Conservation (phyloP, 1,140 invertebrate species). For the Scaptomyza graminum region DNA sequence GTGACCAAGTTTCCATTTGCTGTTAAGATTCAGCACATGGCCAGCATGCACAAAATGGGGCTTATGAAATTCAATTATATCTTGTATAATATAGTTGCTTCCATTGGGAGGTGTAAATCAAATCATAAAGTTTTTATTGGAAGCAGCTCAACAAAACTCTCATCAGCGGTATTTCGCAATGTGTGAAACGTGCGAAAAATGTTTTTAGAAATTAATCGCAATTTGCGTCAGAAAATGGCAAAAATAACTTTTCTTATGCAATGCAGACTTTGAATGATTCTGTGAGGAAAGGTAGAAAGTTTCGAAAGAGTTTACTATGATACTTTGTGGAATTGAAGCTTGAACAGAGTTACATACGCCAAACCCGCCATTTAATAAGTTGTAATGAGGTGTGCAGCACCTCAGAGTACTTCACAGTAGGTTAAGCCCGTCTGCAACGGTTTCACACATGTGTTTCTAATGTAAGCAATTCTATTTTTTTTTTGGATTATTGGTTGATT, state of each 20-base stretch:
- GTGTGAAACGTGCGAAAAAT: not conserved
- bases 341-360: no score
- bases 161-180: not conserved
- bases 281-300: not conserved
- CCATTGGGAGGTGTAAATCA: constrained; percentile 21
- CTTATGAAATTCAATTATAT: constrained; percentile 45
- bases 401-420: no score
- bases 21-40: constrained; percentile 34
- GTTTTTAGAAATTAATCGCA: constrained; percentile 2
- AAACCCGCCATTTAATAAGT: no score
- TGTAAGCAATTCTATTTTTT: no score
- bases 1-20: constrained; percentile 20
- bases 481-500: not conserved
- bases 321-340: no score
- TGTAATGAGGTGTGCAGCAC: no score
- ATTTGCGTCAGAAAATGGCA: not conserved
- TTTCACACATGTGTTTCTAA: no score
- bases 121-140: constrained; percentile 20
- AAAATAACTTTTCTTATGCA: not conserved
- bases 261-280: no score
- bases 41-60: constrained; percentile 23
- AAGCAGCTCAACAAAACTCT: not conserved
- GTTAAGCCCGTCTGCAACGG: no score
- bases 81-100: constrained; percentile 18
- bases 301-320: not conserved